phyloP scores from a whole-genome alignment of 2,797 vertebrate genomes.

The Muraenolepis orangiensis region DNA sequence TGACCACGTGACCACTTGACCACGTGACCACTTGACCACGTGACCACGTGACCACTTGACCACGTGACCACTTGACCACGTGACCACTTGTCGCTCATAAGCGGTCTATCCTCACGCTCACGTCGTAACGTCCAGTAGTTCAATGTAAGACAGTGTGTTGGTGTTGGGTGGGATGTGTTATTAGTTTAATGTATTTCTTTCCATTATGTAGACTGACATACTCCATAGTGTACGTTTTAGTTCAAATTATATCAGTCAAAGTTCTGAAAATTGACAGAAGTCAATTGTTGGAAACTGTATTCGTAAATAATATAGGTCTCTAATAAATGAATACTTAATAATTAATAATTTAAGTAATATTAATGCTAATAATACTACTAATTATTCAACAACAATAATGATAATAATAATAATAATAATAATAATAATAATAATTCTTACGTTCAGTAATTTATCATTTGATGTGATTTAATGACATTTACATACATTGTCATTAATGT shows the following conservation, averaged over 20 bases:
- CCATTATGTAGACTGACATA: background rate
- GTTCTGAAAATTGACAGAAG: background rate
- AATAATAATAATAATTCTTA: background rate
- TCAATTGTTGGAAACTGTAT: background rate
- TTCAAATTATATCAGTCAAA: background rate
- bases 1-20: too few species aligned
- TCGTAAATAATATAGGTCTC: background rate
- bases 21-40: too few species aligned
- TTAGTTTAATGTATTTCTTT: background rate
- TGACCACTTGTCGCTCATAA: conserved; percentile 64
- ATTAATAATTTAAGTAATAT: too few species aligned
- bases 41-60: too few species aligned
- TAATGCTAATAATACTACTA: background rate
- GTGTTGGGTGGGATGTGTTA: background rate
- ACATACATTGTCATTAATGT: background rate
- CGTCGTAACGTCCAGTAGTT: background rate
- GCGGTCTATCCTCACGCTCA: conserved; percentile 1
- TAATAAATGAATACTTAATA: too few species aligned
- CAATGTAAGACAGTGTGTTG: background rate
- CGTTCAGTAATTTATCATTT: background rate
- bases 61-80: too few species aligned
- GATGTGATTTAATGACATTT: too few species aligned
- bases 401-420: background rate
- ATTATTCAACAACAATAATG: background rate
- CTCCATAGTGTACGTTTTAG: background rate